Evolutionary conservation across 2,113 vertebrate genomes (phyloP), one percentile per base, ranked within the genome.

Genomic region (Ctenomys sociabilis): DNA sequence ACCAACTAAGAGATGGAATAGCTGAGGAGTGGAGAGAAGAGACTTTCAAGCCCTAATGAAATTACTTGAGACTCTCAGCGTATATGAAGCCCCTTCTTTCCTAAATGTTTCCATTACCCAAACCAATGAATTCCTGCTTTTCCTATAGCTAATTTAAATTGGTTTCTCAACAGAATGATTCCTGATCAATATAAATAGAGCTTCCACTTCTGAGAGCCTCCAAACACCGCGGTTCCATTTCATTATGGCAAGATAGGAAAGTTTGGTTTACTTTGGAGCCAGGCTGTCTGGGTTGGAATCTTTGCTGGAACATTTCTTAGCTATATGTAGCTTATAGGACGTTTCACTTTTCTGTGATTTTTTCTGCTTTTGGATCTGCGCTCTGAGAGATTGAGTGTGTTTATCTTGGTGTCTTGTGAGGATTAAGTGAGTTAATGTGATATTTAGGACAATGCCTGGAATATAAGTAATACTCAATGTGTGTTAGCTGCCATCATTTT

Each of bases 71-170:
- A 45, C 66, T 54, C 59, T 93, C 90, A 78, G 37, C 61, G 26
- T 80, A 73, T 90, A 52, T 75, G 78, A 90, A 89, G 86, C 32
- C 57, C 32, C 12, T 35, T 73, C 59, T 63, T 37, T 61, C 52
- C 40, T 85, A 16, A 40, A 93, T 45, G 93, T 82, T 90, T 77
- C 72, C 13, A 6, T 94, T 85, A 83, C 11, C 83, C 28, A 66
- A 93, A 89, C 21, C n/a, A 85, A 22, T 83, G 45, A 75, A 14
- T 82, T 93, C 59, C 78, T 57, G 11, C 86, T 97, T 93, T 73
- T 37, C 52, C 28, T 88, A 82, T 90, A 83, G 77, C 61, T 59
- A 54, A 68, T 94, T 92, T 92, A 83, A 61, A 63, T 88, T 82
- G 63, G 70, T 32, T 95, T 96, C 32, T 85, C 57, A 59, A n/a